Conservation (phyloP, 2,888 invertebrate genomes). For the Dromius quadrimaculatus region DNA sequence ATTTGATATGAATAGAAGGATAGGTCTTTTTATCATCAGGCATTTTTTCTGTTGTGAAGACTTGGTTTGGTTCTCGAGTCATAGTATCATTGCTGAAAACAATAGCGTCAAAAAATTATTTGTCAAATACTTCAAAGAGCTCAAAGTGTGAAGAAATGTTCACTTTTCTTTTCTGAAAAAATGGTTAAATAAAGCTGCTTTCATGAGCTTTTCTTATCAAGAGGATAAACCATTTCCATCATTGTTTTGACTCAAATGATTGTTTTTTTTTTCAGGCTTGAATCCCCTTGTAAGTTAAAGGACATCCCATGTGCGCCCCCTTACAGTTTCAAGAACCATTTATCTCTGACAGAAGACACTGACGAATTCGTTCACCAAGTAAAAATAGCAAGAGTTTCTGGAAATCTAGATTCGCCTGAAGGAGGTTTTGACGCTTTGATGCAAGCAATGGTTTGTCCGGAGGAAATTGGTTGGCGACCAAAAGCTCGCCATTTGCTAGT, state of each 20-base stretch:
- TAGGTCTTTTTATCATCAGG: too few relatives aligned
- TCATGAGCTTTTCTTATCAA: too few relatives aligned
- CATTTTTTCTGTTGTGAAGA: too few relatives aligned
- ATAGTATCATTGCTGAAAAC: too few relatives aligned
- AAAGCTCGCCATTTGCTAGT: conserved; percentile 79
- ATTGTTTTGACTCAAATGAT: conserved; percentile 47
- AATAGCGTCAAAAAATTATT: too few relatives aligned
- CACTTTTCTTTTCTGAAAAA: too few relatives aligned
- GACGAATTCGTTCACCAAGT: conserved; percentile 66
- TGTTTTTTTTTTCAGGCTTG: neutral
- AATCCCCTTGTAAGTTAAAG: neutral
- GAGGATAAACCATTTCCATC: too few relatives aligned
- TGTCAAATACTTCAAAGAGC: too few relatives aligned
- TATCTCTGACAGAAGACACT: conserved; percentile 74
- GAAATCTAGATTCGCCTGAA: conserved; percentile 72
- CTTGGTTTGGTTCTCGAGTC: too few relatives aligned
- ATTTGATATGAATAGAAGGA: too few relatives aligned
- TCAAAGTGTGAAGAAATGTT: too few relatives aligned
- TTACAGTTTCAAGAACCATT: conserved; percentile 83
- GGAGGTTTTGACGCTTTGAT: conserved; percentile 91
- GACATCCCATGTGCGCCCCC: conserved; percentile 66
- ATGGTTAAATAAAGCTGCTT: too few relatives aligned
- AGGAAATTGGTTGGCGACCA: conserved; percentile 82
- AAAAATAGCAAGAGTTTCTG: conserved; percentile 65
- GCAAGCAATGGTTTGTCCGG: conserved; percentile 81